A percentile compares a stretch with the other conserved stretches of the same genome.
Evolutionary conservation across 2,888 invertebrate genomes (phyloP).

Genomic region (Ptychoptera contaminata): DNA sequence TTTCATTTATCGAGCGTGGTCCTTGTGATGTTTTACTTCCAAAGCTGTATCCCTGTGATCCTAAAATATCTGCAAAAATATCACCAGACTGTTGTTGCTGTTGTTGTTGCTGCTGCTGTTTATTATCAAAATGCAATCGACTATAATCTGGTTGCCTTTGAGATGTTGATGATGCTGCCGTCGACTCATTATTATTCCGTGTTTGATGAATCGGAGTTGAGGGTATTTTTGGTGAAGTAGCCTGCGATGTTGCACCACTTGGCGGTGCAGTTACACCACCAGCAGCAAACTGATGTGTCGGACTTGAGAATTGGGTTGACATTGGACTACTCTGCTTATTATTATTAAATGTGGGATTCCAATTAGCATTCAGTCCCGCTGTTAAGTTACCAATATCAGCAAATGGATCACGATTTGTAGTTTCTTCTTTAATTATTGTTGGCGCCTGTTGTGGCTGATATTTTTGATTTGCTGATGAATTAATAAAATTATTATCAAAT

Average conservation of each 20-base stretch:
- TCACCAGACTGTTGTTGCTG: constrained; percentile 28
- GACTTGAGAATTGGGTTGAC: constrained; percentile 28
- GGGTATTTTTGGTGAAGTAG: background rate
- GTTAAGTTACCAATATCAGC: constrained; percentile 46
- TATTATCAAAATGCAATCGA: constrained; percentile 50
- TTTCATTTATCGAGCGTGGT: constrained; percentile 80
- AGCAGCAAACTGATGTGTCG: constrained; percentile 21
- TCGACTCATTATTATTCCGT: constrained; percentile 1
- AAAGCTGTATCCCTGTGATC: constrained; percentile 79
- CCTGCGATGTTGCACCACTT: constrained; percentile 1
- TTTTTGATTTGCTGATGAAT: constrained; percentile 4
- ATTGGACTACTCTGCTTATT: constrained; percentile 19
- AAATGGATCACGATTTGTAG: constrained; percentile 44
- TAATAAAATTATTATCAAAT: background rate
- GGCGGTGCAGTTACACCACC: background rate
- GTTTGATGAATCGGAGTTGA: constrained; percentile 7
- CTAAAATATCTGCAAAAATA: constrained; percentile 81
- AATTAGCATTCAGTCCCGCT: constrained; percentile 27
- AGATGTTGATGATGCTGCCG: constrained; percentile 10
- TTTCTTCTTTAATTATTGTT: background rate
- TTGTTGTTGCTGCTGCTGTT: constrained; percentile 12
- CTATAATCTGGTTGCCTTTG: constrained; percentile 37
- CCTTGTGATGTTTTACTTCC: constrained; percentile 55
- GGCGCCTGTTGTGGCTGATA: constrained; percentile 10
- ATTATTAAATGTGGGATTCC: constrained; percentile 22